Conservation (phyloP, 2,888 invertebrate species). For the Tinea semifulvella region DNA sequence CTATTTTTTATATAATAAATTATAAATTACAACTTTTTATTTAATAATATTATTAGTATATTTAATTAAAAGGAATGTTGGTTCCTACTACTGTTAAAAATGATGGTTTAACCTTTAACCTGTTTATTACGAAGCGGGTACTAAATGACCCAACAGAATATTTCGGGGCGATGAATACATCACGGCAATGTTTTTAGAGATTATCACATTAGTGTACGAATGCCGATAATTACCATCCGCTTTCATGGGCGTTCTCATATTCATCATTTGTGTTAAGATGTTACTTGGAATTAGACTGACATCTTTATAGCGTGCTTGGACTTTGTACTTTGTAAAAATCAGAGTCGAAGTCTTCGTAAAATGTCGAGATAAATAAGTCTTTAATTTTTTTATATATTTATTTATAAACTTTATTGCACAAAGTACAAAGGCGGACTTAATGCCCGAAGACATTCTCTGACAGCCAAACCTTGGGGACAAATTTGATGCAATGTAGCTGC, state of each 20-base stretch:
- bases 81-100: neutral
- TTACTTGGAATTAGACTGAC: slow-evolving; percentile 42
- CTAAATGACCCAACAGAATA: slow-evolving; percentile 18
- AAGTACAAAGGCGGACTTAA: too few relatives aligned
- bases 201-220: slow-evolving; percentile 45
- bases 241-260: slow-evolving; percentile 55
- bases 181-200: slow-evolving; percentile 46
- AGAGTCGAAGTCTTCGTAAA: too few relatives aligned
- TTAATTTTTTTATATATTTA: too few relatives aligned
- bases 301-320: too few relatives aligned
- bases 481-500: too few relatives aligned
- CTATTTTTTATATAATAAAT: too few relatives aligned
- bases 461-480: too few relatives aligned
- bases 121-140: slow-evolving; percentile 16
- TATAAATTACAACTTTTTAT: neutral
- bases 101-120: slow-evolving; percentile 10
- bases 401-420: too few relatives aligned
- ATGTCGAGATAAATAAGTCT: too few relatives aligned
- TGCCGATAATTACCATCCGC: slow-evolving; percentile 25
- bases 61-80: neutral
- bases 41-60: neutral
- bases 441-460: too few relatives aligned
- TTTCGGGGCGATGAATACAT: slow-evolving; percentile 48
- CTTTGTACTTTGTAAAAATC: too few relatives aligned
- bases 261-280: slow-evolving; percentile 62